Base-by-base conservation (phyloP, 2,888 invertebrate genomes). In the Reticulitermes lucifugus region DNA sequence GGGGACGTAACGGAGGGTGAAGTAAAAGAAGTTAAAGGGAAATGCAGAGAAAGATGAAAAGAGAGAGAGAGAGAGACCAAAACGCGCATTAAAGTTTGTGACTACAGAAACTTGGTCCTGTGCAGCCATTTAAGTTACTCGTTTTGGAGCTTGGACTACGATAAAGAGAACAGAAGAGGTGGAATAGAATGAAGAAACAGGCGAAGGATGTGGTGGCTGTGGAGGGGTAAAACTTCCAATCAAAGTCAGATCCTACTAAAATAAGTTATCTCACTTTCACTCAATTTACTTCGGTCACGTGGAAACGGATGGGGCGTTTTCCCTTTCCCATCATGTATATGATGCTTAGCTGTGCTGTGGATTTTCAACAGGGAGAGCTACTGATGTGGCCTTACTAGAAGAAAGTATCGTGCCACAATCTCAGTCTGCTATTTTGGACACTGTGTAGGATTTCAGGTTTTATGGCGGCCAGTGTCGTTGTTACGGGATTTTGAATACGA, bases 191-290 rank as follows among this genome's bases (percentile, higher is more conserved):
- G n/a, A 5, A 65, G 79, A 25, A 51, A 51, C 18, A 51, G 51
- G 21, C 10, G 79, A 51, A 43, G 75, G 22, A 18, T 51, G 25
- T 21, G 46, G 29, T 29, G 51, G 41, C 21, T 25, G 25, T 25
- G 25, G 79, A 46, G 79, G 79, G 79, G 41, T 51, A 29, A 79
- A 79, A 79, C 79, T 51, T 79, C 51, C 51, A 79, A 79, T 79
- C 79, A 51, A 79, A 79, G 79, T 79, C 25, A n/a, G n/a, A 55
- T n/a, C 46, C 51, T 14, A n/a, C 79, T 29, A 79, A 51, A 79
- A 79, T 25, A 79, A 79, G 51, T 77, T 79, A 79, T 55, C 25
- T 55, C 43, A 12, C 25, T 51, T 55, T 25, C 55, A 29, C 25
- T 79, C 79, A 51, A 79, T 79, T 79, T 79, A 25, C 55, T 79